Base-by-base conservation (phyloP, 2,888 invertebrate species). In the Sarcophaga subvicina region DNA sequence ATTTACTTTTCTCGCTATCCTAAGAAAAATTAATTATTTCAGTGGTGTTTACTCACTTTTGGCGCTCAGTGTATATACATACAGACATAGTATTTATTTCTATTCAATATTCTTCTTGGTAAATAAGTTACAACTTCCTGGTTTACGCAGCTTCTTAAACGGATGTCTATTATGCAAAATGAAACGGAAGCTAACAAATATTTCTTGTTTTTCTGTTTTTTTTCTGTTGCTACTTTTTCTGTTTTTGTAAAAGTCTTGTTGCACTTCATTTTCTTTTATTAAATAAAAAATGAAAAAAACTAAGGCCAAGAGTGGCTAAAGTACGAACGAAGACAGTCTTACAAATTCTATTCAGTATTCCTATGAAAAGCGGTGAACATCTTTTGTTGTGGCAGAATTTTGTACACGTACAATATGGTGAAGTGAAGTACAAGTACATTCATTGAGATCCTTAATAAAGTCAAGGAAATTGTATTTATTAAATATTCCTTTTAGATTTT, bases 391-490 rank as follows among this genome's bases (percentile, higher is more conserved):
- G 22, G 59, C 20, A 66, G 3, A 54, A n/a, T 62, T 71, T 71
- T 14, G n/a, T 45, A 47, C 17, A 54, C 49, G 69, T 49, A 49
- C 69, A 49, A 14, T 22, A 49, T 22, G 22, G 10, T 22, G 2
- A 37, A 37, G 37, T 37, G 37, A 37, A 37, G 37, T 37, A 22
- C 22, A 37, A 37, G 37, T 73, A 83, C 72, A 77, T 77, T 64
- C 20, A 47, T 62, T 49, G 17, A 17, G 70, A 67, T 87, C 83
- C 73, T 70, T 86, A 83, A 88, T 73, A 87, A 88, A 86, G 70
- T 67, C 63, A 70, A 17, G 75, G 80, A 89, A 88, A 88, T 87
- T 88, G 86, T 86, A 88, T 89, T 85, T 88, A 85, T 83, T 83
- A 80, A 83, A 80, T 70, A 76, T 83, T 66, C 67, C 67, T 79